These are phyloP conservation scores for Petrocephalus microphthalmus DNA, from an alignment of 2,113 vertebrate species.

Conservation along the genomic window DNA sequence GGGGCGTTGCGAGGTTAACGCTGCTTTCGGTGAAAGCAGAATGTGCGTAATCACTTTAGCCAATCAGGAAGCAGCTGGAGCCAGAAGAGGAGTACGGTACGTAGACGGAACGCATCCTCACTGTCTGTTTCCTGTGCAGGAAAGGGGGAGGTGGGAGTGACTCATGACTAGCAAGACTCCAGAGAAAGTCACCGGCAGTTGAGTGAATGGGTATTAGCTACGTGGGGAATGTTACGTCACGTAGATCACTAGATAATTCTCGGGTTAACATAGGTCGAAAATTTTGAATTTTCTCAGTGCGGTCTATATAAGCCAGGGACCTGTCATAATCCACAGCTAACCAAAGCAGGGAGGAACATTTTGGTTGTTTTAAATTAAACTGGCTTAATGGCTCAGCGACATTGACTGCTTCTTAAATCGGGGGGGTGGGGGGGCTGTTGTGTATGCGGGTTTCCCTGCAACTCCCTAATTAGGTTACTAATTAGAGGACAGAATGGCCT, in stretches of 20 bases:
- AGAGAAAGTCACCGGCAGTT: constrained; percentile 27
- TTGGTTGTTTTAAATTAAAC: neutral
- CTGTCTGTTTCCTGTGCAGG: constrained; percentile 31
- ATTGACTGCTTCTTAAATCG: neutral
- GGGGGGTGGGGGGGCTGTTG: no score
- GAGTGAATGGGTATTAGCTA: constrained; percentile 18
- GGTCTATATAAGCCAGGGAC: neutral
- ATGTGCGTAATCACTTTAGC: constrained; percentile 7
- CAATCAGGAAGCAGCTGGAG: constrained; percentile 33
- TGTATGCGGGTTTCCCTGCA: no score
- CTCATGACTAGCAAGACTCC: neutral
- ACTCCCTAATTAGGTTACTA: no score
- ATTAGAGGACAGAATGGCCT: no score
- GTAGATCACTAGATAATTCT: neutral
- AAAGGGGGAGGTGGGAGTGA: constrained; percentile 22
- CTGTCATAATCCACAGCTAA: neutral
- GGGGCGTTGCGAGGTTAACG: neutral
- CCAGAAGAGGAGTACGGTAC: constrained; percentile 5
- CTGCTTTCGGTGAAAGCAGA: constrained; percentile 10
- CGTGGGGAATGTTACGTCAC: neutral
- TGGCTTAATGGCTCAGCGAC: neutral
- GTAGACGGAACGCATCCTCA: constrained; percentile 13
- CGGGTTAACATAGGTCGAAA: neutral
- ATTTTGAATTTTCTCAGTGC: neutral
- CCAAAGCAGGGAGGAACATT: neutral